Evolutionary conservation across 2,888 invertebrate genomes (phyloP).

Genomic region (Megamerina dolium): DNA sequence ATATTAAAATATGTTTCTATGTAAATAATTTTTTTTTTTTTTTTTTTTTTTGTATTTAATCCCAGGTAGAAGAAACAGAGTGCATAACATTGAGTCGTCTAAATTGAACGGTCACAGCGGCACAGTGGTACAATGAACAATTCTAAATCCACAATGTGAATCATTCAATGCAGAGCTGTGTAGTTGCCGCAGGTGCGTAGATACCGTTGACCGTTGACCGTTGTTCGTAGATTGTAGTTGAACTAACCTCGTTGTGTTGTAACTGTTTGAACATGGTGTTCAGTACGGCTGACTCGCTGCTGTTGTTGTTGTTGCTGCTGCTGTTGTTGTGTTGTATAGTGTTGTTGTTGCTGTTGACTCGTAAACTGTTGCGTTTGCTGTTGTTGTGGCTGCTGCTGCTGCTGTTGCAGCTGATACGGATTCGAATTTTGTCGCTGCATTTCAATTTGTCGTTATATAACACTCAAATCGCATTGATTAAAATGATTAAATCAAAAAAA

Average conservation of each 20-base stretch:
- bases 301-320: slow-evolving; percentile 50
- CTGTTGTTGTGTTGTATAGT: slow-evolving; percentile 44
- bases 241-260: slow-evolving; percentile 68
- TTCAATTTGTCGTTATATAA: slow-evolving; percentile 47
- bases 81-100: too few species aligned
- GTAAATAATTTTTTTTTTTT: too few species aligned
- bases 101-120: too few species aligned
- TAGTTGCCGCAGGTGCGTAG: background rate
- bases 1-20: too few species aligned
- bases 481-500: too few species aligned
- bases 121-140: slow-evolving; percentile 25
- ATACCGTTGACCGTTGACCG: too few species aligned
- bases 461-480: slow-evolving; percentile 48
- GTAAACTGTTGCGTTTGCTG: slow-evolving; percentile 47
- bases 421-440: slow-evolving; percentile 70
- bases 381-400: slow-evolving; percentile 48
- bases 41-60: too few species aligned
- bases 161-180: slow-evolving; percentile 25
- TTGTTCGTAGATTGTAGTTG: background rate
- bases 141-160: slow-evolving; percentile 38
- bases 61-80: too few species aligned
- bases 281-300: slow-evolving; percentile 62
- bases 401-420: slow-evolving; percentile 53
- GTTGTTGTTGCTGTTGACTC: slow-evolving; percentile 22
- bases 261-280: slow-evolving; percentile 69